Conservation (phyloP, 1,140 invertebrate species). For the Ceratosolen solmsi region DNA sequence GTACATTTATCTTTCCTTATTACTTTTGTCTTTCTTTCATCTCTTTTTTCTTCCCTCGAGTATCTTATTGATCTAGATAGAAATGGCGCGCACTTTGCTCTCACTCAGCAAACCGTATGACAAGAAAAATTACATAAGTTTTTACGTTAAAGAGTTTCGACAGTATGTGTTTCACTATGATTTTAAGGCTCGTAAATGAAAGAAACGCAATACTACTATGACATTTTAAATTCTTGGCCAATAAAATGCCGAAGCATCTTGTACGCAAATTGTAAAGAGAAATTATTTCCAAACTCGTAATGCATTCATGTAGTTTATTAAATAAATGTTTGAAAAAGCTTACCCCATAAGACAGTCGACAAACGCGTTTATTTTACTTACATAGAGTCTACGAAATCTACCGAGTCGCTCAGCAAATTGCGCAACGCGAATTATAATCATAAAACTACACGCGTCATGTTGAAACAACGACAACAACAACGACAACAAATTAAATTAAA, state of each 20-base stretch:
- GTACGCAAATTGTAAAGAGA: background rate
- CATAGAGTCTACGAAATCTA: background rate
- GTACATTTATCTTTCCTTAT: too few relatives aligned
- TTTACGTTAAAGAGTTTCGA: background rate
- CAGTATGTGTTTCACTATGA: background rate
- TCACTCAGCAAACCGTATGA: background rate
- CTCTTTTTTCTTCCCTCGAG: too few relatives aligned
- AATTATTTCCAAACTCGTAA: background rate
- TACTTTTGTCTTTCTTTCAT: too few relatives aligned
- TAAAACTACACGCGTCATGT: background rate
- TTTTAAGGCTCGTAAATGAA: constrained; percentile 4
- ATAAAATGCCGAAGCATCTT: background rate
- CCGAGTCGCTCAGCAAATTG: background rate
- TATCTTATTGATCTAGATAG: background rate
- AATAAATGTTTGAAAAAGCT: background rate
- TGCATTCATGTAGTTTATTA: background rate
- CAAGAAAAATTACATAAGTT: background rate
- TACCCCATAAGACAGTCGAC: background rate
- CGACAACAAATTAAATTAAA: too few relatives aligned
- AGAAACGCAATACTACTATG: background rate
- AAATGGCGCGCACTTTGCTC: background rate
- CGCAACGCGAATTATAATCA: background rate
- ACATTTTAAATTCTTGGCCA: background rate
- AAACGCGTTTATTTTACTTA: background rate
- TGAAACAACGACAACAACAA: too few relatives aligned